A percentile compares a stretch with the other conserved stretches of the same genome.
Evolutionary conservation across 2,888 invertebrate species (phyloP).

Genomic region (Plebejus melissa): DNA sequence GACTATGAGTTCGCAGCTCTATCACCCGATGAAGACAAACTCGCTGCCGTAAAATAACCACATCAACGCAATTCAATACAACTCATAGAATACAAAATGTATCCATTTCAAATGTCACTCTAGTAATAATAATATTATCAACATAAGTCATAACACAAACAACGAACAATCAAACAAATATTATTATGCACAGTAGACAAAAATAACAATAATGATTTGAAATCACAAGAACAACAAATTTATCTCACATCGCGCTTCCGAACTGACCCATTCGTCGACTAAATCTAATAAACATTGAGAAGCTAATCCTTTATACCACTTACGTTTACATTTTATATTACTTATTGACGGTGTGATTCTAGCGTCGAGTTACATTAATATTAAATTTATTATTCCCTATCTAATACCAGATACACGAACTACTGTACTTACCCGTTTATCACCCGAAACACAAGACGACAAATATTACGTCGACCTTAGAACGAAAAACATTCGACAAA

Average conservation of each 20-base stretch:
- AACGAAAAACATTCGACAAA: conserved; percentile 39
- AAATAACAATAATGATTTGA: conserved; percentile 31
- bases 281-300: conserved; percentile 78
- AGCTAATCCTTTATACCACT: conserved; percentile 66
- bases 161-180: not conserved
- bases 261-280: conserved; percentile 77
- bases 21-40: conserved; percentile 69
- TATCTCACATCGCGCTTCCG: conserved; percentile 68
- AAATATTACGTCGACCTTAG: conserved; percentile 34
- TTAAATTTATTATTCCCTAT: conserved; percentile 71
- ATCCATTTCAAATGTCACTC: not conserved
- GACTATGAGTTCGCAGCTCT: conserved; percentile 72
- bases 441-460: conserved; percentile 57
- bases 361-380: conserved; percentile 58
- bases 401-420: conserved; percentile 63
- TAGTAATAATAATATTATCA: conserved; percentile 1
- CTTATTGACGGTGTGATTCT: conserved; percentile 60
- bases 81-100: not conserved
- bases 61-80: not conserved
- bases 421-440: conserved; percentile 70
- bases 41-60: conserved; percentile 44
- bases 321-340: conserved; percentile 57
- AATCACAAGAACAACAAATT: conserved; percentile 56
- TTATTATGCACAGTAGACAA: not conserved
- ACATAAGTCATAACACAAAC: not conserved